Evolutionary conservation across 2,888 invertebrate genomes (phyloP).

Genomic region (Macaria liturata): DNA sequence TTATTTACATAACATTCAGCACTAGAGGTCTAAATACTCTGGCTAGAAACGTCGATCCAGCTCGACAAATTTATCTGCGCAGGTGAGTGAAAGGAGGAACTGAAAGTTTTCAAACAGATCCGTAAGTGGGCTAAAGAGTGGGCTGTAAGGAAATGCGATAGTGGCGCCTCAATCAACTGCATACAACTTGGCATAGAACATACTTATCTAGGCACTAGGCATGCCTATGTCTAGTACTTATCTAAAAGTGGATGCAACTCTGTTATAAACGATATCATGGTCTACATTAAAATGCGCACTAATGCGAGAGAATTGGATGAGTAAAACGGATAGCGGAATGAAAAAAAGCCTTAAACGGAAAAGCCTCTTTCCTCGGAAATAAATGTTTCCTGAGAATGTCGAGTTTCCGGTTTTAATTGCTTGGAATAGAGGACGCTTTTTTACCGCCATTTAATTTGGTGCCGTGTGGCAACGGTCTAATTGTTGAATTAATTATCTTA

Average conservation of each 20-base stretch:
- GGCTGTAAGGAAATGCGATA: neutral
- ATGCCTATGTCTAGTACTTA: too few relatives aligned
- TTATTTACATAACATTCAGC: neutral
- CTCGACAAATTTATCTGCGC: neutral
- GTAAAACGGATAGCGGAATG: conserved; percentile 26
- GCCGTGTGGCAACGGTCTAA: conserved; percentile 13
- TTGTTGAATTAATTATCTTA: neutral
- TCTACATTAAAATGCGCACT: conserved; percentile 52
- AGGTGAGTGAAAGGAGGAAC: neutral
- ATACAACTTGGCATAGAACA: neutral
- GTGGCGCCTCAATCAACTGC: neutral
- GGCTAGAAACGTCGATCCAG: conserved; percentile 35
- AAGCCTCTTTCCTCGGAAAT: conserved; percentile 11
- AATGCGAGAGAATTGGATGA: conserved; percentile 15
- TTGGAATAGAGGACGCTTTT: conserved; percentile 4
- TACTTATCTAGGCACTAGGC: neutral
- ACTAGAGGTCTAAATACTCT: conserved; percentile 30
- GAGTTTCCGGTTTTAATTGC: conserved; percentile 9
- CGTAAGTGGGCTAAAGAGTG: neutral
- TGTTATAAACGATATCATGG: conserved; percentile 40
- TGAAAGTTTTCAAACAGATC: neutral
- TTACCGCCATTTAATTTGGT: neutral
- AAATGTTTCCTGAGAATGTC: conserved; percentile 14
- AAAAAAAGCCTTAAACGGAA: conserved; percentile 11
- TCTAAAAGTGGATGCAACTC: conserved; percentile 37